Evolutionary conservation across 2,797 vertebrate genomes (phyloP).

Genomic region (Gouania willdenowi): DNA sequence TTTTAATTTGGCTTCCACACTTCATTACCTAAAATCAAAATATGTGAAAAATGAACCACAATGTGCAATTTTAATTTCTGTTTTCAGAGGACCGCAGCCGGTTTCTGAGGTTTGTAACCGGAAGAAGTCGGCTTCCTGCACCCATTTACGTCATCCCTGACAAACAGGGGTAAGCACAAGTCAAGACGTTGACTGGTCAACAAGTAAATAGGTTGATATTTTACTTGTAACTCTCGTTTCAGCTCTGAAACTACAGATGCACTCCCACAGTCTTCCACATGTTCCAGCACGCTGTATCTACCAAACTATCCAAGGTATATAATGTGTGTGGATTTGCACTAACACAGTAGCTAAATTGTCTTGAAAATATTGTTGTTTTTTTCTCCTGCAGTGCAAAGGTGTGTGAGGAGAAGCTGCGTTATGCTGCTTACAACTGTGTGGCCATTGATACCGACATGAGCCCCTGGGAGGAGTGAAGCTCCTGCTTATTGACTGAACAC

Average conservation of each 20-base stretch:
- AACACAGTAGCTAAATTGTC: too few species aligned
- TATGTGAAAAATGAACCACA: too few species aligned
- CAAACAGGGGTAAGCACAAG: slow-evolving; percentile 84
- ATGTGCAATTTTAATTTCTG: slow-evolving; percentile 17
- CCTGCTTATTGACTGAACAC: slow-evolving; percentile 17
- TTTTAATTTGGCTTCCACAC: too few species aligned
- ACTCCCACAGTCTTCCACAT: slow-evolving; percentile 94
- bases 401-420: slow-evolving; percentile 95
- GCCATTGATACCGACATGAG: slow-evolving; percentile 98
- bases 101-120: slow-evolving; percentile 95
- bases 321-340: background rate
- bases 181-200: too few species aligned
- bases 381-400: slow-evolving; percentile 83
- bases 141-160: slow-evolving; percentile 95
- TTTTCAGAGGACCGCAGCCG: slow-evolving; percentile 94
- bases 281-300: slow-evolving; percentile 94
- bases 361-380: too few species aligned
- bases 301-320: slow-evolving; percentile 91
- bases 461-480: slow-evolving; percentile 92
- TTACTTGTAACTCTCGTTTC: slow-evolving; percentile 19
- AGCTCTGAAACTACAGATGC: slow-evolving; percentile 92
- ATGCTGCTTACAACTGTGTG: slow-evolving; percentile 97
- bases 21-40: too few species aligned
- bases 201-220: too few species aligned
- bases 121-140: slow-evolving; percentile 94